Evolutionary conservation across 1,140 invertebrate species (phyloP).

Genomic region (Trypoxylus dichotomus): DNA sequence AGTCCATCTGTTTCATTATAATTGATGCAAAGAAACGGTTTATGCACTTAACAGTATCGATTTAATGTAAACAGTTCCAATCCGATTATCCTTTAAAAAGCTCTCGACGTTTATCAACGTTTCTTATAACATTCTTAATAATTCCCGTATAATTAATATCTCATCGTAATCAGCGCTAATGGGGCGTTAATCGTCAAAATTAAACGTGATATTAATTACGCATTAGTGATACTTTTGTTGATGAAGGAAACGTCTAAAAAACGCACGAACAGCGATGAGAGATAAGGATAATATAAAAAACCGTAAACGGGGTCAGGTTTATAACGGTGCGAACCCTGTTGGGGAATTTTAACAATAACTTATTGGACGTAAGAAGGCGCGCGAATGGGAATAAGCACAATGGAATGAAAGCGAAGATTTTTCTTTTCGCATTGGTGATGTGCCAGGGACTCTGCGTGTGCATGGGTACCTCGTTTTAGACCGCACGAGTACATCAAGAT

Average conservation of each 20-base stretch:
- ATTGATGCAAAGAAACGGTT: no score
- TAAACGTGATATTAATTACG: not conserved
- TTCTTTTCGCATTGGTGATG: constrained; percentile 21
- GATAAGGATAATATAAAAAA: constrained; percentile 19
- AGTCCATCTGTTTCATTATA: no score
- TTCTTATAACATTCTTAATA: no score
- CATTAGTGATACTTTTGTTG: not conserved
- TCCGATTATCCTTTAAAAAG: no score
- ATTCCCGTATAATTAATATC: not conserved
- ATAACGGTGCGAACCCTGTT: constrained; percentile 8
- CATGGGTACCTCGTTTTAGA: constrained; percentile 1
- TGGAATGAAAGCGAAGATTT: constrained; percentile 16
- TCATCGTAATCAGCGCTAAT: not conserved
- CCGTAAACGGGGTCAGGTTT: constrained; percentile 20
- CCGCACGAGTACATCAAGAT: constrained; percentile 35
- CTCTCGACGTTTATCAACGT: no score
- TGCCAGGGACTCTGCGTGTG: constrained; percentile 25
- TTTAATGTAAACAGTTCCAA: no score
- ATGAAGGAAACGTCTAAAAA: not conserved
- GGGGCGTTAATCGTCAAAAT: not conserved
- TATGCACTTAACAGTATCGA: no score
- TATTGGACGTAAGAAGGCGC: not conserved
- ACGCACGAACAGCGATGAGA: not conserved
- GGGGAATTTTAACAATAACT: constrained; percentile 25
- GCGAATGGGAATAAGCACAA: not conserved